Base-by-base conservation (phyloP, 2,888 invertebrate species). In the Plemyria rubiginata region DNA sequence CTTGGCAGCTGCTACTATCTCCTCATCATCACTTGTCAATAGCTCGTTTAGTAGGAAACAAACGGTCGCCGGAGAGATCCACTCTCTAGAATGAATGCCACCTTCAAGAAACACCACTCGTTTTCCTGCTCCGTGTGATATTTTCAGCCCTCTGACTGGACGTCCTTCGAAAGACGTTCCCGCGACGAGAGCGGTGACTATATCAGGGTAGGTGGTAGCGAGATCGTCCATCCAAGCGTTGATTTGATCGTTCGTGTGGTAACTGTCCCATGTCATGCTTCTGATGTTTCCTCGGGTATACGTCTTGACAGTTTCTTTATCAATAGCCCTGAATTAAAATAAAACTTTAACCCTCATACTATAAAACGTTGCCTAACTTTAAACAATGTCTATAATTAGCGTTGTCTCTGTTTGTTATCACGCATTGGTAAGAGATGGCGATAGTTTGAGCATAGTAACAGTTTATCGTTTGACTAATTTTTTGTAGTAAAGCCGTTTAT, bases 51-150 rank as follows among this genome's bases (percentile, higher is more conserved):
- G 93, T 36, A 96, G 93, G 85, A 94, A 96, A 0, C 95, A 94
- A 0, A 94, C 94, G 3, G 94, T 94, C 0, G 95, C 94, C 3
- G 95, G 94, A 0, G 94, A 90, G 43, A 96, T 95, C 96, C 96
- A 97, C 86, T 97, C 97, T 54, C 97, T 94, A 0, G 96, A 95
- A 81, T 96, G 96, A 62, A 96, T 95, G 11, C 94, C 94, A 55
- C 92, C 90, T 85, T 92, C 91, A 2, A 88, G 38, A 38, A 81
- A 80, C 13, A 80, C 77, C 28, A 81, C 80, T 13, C 83, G 86
- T 93, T 79, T 72, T 9, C 77, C 80, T 67, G 60, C 50, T 16
- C 81, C 81, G 9, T 79, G 79, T 0, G 81, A 81, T 54, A 75
- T 85, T 73, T 93, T 94, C 0, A 95, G 67, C 0, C 93, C 93